phyloP scores from a whole-genome alignment of 2,888 invertebrate genomes.

The Agrotis clavis region DNA sequence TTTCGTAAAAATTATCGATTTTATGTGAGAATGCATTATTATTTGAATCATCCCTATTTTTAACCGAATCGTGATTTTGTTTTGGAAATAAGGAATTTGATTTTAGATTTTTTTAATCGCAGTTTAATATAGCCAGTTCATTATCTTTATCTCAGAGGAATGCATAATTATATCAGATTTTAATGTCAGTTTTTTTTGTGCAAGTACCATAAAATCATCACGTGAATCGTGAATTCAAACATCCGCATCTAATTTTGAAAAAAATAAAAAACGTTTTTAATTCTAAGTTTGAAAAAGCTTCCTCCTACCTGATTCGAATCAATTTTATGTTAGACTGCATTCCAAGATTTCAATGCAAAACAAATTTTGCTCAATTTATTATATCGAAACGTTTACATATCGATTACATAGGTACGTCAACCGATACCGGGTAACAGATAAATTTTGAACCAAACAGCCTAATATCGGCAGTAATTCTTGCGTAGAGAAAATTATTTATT shows the following conservation, averaged over 20 bases:
- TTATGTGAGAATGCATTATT: constrained; percentile 25
- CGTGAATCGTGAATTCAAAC: constrained; percentile 7
- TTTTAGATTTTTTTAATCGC: neutral
- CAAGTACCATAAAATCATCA: constrained; percentile 27
- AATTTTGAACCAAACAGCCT: constrained; percentile 55
- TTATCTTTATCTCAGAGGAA: constrained; percentile 4
- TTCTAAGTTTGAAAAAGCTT: neutral
- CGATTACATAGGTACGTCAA: constrained; percentile 63
- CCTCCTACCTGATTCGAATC: constrained; percentile 5
- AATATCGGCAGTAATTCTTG: constrained; percentile 60
- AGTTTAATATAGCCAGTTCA: constrained; percentile 10
- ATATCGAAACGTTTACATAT: constrained; percentile 63
- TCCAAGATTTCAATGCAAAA: constrained; percentile 56
- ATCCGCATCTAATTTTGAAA: constrained; percentile 6
- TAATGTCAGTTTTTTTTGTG: constrained; percentile 9
- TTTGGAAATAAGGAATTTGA: neutral
- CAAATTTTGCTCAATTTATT: constrained; percentile 60
- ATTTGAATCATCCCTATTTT: constrained; percentile 12
- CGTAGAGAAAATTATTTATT: constrained; percentile 45
- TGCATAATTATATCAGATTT: constrained; percentile 9
- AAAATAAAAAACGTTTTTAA: neutral
- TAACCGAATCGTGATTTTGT: constrained; percentile 4
- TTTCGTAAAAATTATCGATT: constrained; percentile 43
- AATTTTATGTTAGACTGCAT: constrained; percentile 29
- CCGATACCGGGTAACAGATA: constrained; percentile 50